Evolutionary conservation across 2,797 vertebrate species (phyloP).

Genomic region (Acrocephalus scirpaceus): DNA sequence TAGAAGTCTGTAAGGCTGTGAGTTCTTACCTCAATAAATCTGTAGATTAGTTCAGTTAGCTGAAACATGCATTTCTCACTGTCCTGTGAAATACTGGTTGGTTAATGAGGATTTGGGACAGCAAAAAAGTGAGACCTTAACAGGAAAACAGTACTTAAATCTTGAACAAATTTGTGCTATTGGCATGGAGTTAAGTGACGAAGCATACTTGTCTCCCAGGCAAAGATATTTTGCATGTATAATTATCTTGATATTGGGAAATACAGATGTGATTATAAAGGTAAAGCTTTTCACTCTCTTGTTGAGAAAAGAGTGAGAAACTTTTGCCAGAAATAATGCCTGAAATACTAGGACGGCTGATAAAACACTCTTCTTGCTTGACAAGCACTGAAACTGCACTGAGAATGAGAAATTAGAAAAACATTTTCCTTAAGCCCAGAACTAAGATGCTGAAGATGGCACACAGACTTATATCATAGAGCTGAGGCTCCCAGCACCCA

Average conservation of each 20-base stretch:
- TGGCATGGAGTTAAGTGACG: not conserved
- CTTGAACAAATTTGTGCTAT: not conserved
- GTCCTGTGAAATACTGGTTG: not conserved
- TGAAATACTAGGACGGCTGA: not conserved
- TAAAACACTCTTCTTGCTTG: not conserved
- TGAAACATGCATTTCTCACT: not conserved
- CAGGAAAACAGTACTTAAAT: not conserved
- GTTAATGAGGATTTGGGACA: not conserved
- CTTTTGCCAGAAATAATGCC: not conserved
- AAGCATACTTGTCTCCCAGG: not conserved
- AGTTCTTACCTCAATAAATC: not conserved
- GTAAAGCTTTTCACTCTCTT: not conserved
- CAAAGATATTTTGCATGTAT: not conserved
- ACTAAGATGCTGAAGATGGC: slow-evolving; percentile 4
- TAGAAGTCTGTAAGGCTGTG: not conserved
- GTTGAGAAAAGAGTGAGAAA: not conserved
- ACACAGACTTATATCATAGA: not conserved
- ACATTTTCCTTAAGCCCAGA: not conserved
- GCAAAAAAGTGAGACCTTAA: not conserved
- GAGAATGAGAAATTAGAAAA: slow-evolving; percentile 17
- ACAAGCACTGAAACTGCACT: not conserved
- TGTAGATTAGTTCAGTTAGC: not conserved
- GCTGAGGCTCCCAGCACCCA: not conserved
- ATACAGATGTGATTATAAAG: not conserved
- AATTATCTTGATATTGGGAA: not conserved